These are phyloP conservation scores for Microtus montanus DNA, from an alignment of 2,113 vertebrate genomes.

Conservation along the genomic window DNA sequence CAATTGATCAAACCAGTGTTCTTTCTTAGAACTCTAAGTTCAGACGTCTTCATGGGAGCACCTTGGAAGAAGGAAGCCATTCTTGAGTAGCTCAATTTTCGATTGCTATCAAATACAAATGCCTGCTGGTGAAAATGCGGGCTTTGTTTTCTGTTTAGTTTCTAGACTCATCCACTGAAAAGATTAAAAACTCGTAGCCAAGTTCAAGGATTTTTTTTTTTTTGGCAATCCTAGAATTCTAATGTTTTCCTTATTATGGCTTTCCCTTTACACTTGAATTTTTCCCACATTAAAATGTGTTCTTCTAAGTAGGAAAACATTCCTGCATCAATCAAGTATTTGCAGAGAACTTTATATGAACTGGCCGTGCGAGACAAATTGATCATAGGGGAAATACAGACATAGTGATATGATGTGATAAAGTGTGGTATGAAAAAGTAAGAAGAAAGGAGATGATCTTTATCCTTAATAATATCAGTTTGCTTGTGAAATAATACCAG, in stretches of 20 bases:
- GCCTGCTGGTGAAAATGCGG: not conserved
- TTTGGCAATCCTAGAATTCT: not conserved
- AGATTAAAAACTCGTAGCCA: not conserved
- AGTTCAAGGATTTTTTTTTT: slow-evolving; percentile 45
- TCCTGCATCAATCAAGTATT: not conserved
- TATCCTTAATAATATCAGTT: not conserved
- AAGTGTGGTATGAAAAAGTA: not conserved
- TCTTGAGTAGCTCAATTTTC: not conserved
- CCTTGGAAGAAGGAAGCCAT: not conserved
- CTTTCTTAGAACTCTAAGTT: not conserved
- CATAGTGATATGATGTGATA: not conserved
- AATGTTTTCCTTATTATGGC: not conserved
- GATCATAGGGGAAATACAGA: not conserved
- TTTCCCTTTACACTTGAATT: not conserved
- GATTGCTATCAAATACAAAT: not conserved
- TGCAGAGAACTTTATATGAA: not conserved
- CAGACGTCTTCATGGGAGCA: not conserved
- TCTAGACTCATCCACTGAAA: slow-evolving; percentile 8
- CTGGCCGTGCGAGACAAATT: not conserved
- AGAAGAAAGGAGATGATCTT: not conserved
- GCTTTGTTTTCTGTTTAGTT: not conserved
- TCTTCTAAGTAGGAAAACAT: not conserved
- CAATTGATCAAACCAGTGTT: not conserved
- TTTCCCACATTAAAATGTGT: slow-evolving; percentile 16
- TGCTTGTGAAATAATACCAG: not conserved